Percentiles rank a stretch among this genome's conserved stretches.
Conservation (phyloP, 2,888 invertebrate genomes). For the Patella caerulea region DNA sequence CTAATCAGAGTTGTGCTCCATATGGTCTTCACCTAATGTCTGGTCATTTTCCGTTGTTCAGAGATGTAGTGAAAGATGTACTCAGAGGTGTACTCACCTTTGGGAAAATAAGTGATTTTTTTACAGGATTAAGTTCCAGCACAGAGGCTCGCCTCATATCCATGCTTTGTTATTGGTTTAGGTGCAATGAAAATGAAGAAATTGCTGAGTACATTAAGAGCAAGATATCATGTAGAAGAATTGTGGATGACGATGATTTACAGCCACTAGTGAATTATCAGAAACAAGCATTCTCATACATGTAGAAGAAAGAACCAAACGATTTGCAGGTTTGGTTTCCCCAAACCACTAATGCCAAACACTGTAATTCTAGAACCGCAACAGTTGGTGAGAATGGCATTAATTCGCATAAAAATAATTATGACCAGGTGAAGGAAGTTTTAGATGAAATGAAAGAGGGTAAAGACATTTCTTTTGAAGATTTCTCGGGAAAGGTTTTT, state of each 20-base stretch:
- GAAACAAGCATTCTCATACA: neutral
- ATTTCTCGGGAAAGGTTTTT: no score
- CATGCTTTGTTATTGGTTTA: conserved; percentile 44
- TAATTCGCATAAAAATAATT: no score
- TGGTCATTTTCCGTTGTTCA: no score
- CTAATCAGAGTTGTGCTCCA: neutral
- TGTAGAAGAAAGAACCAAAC: no score
- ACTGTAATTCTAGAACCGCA: no score
- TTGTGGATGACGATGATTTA: conserved; percentile 25
- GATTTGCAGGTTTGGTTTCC: no score
- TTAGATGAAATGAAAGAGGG: no score
- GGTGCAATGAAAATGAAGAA: conserved; percentile 33
- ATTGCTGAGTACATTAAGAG: conserved; percentile 32
- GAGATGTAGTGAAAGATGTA: neutral
- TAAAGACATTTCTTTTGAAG: no score
- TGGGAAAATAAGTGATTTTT: neutral
- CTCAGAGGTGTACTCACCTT: conserved; percentile 35
- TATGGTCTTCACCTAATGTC: no score
- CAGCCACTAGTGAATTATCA: conserved; percentile 25
- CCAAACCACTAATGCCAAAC: no score
- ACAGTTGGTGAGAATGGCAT: no score
- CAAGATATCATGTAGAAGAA: conserved; percentile 29
- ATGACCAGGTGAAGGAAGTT: no score
- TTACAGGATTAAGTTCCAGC: conserved; percentile 48
- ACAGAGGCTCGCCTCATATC: conserved; percentile 47